Evolutionary conservation across 2,888 invertebrate genomes (phyloP), one percentile per base, ranked within the genome.

Genomic region (Xestia sexstrigata): DNA sequence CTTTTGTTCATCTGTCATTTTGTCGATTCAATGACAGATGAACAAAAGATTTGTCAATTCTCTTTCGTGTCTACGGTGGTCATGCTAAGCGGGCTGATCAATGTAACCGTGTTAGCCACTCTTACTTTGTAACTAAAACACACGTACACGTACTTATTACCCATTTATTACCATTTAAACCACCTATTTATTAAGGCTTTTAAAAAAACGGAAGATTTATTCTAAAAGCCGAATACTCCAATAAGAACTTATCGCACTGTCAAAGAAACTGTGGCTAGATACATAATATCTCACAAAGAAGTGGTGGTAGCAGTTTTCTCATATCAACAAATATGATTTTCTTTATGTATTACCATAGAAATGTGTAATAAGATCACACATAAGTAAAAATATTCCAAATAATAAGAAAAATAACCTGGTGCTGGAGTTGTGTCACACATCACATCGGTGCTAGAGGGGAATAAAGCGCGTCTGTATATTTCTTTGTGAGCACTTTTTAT

Each of bases 341-440:
- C 87, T 88, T 84, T 82, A 85, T 83, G 76, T 85, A 89, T 93
- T 93, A 91, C 84, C 93, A 93, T 93, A 93, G 82, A 92, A 93
- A 92, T 91, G 92, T 84, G 89, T 89, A 90, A 92, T 92, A 92
- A 90, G 88, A 87, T 87, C 84, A 90, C 87, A 87, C 81, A 89
- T 88, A 89, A 90, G 90, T 90, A 88, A 89, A 88, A 91, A 92
- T 90, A 91, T 89, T 87, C 86, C 76, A 89, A 90, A 91, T 92
- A 90, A 91, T 88, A 92, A 87, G 88, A 89, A 88, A 86, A 88
- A 90, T 87, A 90, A 87, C 87, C 85, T 83, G 87, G 68, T 73
- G 79, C 70, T 79, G 69, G 82, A 79, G 74, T 76, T 78, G 86
- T 88, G 89, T 87, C 82, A 87, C 88, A 84, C 85, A 83, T 86